These are phyloP conservation scores for Luperina testacea DNA, from an alignment of 2,888 invertebrate species.

Conservation along the genomic window DNA sequence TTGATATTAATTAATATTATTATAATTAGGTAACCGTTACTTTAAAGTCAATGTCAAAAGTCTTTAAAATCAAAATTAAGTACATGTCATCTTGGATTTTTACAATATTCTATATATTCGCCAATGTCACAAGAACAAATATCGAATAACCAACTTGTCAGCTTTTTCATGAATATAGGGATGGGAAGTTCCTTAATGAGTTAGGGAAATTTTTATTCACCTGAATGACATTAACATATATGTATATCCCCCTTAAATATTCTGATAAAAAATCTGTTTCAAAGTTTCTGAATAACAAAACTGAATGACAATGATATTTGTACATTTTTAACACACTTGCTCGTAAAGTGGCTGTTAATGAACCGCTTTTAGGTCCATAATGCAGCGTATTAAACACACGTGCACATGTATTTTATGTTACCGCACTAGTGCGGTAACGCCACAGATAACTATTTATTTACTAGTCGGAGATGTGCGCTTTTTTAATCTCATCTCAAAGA, in stretches of 20 bases:
- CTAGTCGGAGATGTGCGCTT: too few relatives aligned
- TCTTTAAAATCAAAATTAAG: too few relatives aligned
- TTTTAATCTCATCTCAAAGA: too few relatives aligned
- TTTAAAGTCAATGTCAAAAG: neutral
- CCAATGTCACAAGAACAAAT: neutral
- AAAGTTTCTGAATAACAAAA: neutral
- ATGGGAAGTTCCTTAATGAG: neutral
- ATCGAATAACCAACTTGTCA: neutral
- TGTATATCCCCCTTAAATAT: neutral
- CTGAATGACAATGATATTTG: slow-evolving; percentile 7
- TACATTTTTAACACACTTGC: slow-evolving; percentile 6
- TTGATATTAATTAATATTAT: neutral
- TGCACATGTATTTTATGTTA: too few relatives aligned
- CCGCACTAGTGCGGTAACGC: too few relatives aligned
- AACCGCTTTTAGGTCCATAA: too few relatives aligned
- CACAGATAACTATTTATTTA: too few relatives aligned
- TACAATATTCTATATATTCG: neutral
- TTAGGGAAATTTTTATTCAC: neutral
- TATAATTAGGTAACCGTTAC: neutral
- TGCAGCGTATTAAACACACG: too few relatives aligned
- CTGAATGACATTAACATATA: neutral
- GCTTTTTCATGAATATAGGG: neutral
- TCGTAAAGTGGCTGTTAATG: too few relatives aligned
- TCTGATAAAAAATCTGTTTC: slow-evolving; percentile 11
- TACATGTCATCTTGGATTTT: neutral